Evolutionary conservation across 2,113 vertebrate genomes (phyloP), one percentile per base, ranked within the genome.

Genomic region (Tupaia tana): DNA sequence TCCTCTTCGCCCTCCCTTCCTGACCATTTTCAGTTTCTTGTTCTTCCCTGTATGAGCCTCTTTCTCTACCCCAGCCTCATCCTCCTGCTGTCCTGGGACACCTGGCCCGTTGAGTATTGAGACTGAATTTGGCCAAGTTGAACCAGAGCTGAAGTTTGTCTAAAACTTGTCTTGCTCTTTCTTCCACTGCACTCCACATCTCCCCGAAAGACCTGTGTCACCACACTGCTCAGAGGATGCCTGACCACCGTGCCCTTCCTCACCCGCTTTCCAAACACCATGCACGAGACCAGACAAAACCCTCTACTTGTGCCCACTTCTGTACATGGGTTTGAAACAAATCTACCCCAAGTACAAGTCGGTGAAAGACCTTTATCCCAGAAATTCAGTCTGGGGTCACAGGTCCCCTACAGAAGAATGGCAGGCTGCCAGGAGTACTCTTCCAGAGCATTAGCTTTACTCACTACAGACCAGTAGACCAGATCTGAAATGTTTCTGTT

Each of bases 41-140:
- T 20, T 43, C 66, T 18, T 22, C 18, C 66, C 31, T 6, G 12
- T 0, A 22, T 0, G 15, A 16, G 9, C 24, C 8, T 59, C 11
- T 43, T 9, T 9, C 18, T 73, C 19, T 13, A 13, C 16, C 20
- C 1, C 2, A 9, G 14, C 12, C 5, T 25, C 18, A 3, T 4
- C 14, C 15, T 18, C n/a, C 12, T 22, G 20, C 18, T 1, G 10
- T 67, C 15, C 66, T 74, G 69, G 16, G 7, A 1, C 24, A 29
- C 54, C 18, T 5, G 10, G 24, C 34, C n/a, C 15, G 31, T 24
- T 29, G 81, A 69, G 54, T 11, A 58, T 2, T 0, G 24, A 78
- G 24, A 24, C 77, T 15, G 25, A 31, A 29, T 82, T 70, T 61
- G 69, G 58, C 4, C 8, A 67, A 13, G 7, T 12, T 29, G 12